Conservation (phyloP, 2,888 invertebrate species). For the Drosophila quinaria region DNA sequence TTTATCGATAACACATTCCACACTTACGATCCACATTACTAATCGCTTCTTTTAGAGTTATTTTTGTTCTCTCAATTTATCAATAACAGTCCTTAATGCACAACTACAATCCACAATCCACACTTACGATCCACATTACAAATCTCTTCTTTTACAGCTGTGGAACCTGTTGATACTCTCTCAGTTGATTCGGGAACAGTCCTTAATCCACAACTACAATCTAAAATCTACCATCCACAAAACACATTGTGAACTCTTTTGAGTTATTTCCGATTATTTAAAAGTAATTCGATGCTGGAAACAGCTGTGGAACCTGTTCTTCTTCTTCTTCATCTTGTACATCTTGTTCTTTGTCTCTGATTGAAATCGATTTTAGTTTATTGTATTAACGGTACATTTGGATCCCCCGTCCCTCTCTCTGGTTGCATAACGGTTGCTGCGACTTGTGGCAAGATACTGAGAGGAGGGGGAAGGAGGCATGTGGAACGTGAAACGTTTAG, state of each 20-base stretch:
- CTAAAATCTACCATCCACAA: background rate
- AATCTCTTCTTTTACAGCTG: background rate
- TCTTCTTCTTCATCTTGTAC: slow-evolving; percentile 15
- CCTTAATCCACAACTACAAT: background rate
- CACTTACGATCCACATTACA: background rate
- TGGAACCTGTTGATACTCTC: background rate
- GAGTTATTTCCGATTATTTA: background rate
- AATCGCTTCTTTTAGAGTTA: background rate
- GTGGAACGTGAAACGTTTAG: slow-evolving; percentile 12
- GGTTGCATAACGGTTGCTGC: slow-evolving; percentile 44
- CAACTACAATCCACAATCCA: background rate
- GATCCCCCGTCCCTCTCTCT: background rate
- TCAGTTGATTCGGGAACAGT: background rate
- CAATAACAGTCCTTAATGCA: background rate
- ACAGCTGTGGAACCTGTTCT: slow-evolving; percentile 29
- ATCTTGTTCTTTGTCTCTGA: slow-evolving; percentile 27
- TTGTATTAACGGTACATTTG: slow-evolving; percentile 52
- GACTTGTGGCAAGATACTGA: background rate
- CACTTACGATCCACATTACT: background rate
- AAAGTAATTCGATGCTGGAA: slow-evolving; percentile 15
- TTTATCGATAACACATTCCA: background rate
- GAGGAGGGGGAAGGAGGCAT: background rate
- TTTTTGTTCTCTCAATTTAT: background rate
- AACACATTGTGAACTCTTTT: background rate
- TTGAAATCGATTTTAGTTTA: slow-evolving; percentile 57